These are phyloP conservation scores for Cheilosia scutellata DNA, from an alignment of 2,888 invertebrate species.

Conservation along the genomic window DNA sequence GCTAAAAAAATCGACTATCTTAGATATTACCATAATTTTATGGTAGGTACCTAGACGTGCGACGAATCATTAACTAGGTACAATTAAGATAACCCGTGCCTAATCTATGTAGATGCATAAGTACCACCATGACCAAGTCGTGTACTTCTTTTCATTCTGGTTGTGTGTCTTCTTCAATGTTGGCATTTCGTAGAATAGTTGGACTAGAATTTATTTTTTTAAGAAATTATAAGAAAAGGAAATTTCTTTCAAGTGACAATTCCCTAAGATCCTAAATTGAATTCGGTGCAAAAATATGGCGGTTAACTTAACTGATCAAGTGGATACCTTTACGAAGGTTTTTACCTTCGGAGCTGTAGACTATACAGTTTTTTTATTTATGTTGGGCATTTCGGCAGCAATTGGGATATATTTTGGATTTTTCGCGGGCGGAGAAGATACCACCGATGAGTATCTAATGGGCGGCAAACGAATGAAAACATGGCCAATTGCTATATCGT, in stretches of 20 bases:
- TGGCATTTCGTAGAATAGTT: constrained; percentile 6
- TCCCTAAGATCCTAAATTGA: not conserved
- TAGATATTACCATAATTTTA: constrained; percentile 1
- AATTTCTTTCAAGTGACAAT: not conserved
- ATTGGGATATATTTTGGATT: constrained; percentile 85
- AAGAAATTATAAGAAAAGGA: not conserved
- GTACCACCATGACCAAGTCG: constrained; percentile 1
- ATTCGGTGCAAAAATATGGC: constrained; percentile 15
- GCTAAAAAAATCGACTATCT: too few relatives aligned
- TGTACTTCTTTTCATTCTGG: constrained; percentile 20
- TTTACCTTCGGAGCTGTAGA: constrained; percentile 79
- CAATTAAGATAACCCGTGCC: constrained; percentile 20
- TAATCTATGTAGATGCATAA: constrained; percentile 10
- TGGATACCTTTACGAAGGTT: not conserved
- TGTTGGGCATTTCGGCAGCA: constrained; percentile 84
- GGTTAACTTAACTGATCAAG: constrained; percentile 37
- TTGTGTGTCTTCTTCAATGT: constrained; percentile 10
- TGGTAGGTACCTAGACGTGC: constrained; percentile 9
- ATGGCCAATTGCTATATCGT: constrained; percentile 86
- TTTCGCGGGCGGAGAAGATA: constrained; percentile 82
- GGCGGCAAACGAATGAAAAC: constrained; percentile 85
- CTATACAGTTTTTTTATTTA: constrained; percentile 85
- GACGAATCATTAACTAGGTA: constrained; percentile 11
- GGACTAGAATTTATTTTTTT: not conserved
- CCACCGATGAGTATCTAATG: constrained; percentile 84